Percentiles rank a stretch among this genome's conserved stretches.
These are phyloP conservation scores for Ctenopoma kingsleyae DNA, from an alignment of 2,797 vertebrate genomes.

Conservation along the genomic window DNA sequence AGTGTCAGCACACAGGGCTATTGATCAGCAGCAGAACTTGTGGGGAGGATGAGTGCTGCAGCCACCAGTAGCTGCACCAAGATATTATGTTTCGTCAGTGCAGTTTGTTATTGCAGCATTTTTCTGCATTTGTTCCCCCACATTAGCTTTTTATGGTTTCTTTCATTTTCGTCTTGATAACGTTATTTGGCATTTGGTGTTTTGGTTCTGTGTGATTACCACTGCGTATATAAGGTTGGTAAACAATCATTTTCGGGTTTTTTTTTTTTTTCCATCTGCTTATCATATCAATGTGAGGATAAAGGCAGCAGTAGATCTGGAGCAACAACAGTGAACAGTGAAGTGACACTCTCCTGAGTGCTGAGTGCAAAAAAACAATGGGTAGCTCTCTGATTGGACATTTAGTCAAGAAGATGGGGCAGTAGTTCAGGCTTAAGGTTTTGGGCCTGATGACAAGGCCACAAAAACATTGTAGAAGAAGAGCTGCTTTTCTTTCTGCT, in stretches of 20 bases:
- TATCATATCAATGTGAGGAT: conserved; percentile 21
- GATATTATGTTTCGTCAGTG: conserved; percentile 9
- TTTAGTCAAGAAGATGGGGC: conserved; percentile 12
- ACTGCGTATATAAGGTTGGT: neutral
- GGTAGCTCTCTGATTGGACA: conserved; percentile 35
- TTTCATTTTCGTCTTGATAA: neutral
- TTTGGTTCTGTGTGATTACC: neutral
- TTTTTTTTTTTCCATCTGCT: conserved; percentile 3
- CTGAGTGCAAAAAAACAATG: conserved; percentile 37
- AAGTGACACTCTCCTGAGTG: conserved; percentile 26
- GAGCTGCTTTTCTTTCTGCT: conserved; percentile 10
- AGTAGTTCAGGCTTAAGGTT: conserved; percentile 25
- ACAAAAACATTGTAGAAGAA: conserved; percentile 33
- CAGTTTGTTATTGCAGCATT: conserved; percentile 16
- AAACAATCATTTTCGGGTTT: conserved; percentile 3
- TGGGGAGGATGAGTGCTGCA: conserved; percentile 47
- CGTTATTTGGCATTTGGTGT: neutral
- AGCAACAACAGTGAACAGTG: conserved; percentile 21
- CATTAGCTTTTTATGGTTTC: neutral
- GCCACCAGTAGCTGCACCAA: conserved; percentile 36
- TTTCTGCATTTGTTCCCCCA: neutral
- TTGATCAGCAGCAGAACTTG: conserved; percentile 67
- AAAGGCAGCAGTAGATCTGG: conserved; percentile 18
- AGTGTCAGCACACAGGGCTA: conserved; percentile 65
- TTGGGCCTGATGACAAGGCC: conserved; percentile 48